These are phyloP conservation scores for Pheucticus melanocephalus DNA, from an alignment of 2,113 vertebrate species.

Conservation along the genomic window DNA sequence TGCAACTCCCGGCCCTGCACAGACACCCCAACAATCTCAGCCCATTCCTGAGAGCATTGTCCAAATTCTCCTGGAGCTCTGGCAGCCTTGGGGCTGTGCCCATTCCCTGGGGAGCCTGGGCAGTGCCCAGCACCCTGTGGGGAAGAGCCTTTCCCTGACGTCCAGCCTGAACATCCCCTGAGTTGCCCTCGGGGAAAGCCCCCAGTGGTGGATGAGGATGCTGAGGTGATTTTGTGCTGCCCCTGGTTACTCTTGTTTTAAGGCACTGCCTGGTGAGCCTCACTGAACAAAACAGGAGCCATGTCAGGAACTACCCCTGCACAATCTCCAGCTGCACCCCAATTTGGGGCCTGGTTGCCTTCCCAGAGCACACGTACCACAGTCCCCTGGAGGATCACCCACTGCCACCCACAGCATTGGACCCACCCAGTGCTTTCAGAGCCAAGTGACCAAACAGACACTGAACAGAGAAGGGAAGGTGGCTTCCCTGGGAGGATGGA, in stretches of 20 bases:
- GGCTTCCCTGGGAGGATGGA: neutral
- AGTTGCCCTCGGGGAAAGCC: neutral
- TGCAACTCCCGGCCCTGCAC: rapidly evolving
- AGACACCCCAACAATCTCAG: neutral
- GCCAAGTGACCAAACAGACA: rapidly evolving
- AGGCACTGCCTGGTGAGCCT: neutral
- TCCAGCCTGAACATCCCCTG: neutral
- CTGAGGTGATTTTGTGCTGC: neutral
- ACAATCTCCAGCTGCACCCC: neutral
- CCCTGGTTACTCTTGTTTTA: neutral
- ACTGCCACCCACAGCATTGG: rapidly evolving
- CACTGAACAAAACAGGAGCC: neutral
- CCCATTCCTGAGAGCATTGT: rapidly evolving
- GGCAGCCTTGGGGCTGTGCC: neutral
- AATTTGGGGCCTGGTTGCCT: rapidly evolving
- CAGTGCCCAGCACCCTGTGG: neutral
- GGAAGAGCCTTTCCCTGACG: neutral
- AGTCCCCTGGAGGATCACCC: neutral
- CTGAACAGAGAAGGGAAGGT: neutral
- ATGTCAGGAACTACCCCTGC: neutral
- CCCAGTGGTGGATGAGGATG: neutral
- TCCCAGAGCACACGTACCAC: neutral
- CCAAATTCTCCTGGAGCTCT: neutral
- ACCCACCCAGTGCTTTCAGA: neutral
- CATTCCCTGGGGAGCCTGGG: neutral